A percentile compares a stretch with the other conserved stretches of the same genome.
Evolutionary conservation across 2,113 vertebrate species (phyloP).

Genomic region (Lepus americanus): DNA sequence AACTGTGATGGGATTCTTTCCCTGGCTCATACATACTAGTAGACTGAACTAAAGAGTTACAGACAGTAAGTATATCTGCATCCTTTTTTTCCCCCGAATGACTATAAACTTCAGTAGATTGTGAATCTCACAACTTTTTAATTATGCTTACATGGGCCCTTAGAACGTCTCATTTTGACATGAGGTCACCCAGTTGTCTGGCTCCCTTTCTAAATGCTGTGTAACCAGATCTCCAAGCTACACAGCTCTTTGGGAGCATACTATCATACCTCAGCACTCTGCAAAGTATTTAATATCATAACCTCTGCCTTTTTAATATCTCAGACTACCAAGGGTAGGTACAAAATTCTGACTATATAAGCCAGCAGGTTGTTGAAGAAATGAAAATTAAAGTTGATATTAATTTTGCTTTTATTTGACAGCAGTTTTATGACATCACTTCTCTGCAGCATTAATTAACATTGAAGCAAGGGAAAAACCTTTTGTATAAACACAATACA

Average conservation of each 20-base stretch:
- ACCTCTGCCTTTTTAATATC: constrained; percentile 10
- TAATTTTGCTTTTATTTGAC: background rate
- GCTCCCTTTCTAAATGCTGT: background rate
- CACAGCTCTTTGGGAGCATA: background rate
- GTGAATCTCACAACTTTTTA: constrained; percentile 12
- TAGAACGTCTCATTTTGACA: background rate
- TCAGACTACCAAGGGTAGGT: background rate
- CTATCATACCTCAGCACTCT: constrained; percentile 4
- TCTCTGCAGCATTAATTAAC: background rate
- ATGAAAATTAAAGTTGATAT: constrained; percentile 55
- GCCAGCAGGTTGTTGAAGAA: background rate
- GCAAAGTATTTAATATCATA: background rate
- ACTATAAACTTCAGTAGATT: background rate
- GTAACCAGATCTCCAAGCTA: background rate
- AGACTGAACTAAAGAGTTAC: background rate
- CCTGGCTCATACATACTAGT: background rate
- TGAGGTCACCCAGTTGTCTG: background rate
- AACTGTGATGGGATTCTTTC: background rate
- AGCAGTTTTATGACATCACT: background rate
- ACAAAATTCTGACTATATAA: constrained; percentile 4
- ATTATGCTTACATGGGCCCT: background rate
- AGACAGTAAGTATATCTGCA: background rate
- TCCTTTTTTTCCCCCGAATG: background rate
- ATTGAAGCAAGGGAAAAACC: background rate
- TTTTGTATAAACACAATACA: background rate